These are phyloP conservation scores for Sthenelais limicola DNA, from an alignment of 2,888 invertebrate genomes.

Conservation along the genomic window DNA sequence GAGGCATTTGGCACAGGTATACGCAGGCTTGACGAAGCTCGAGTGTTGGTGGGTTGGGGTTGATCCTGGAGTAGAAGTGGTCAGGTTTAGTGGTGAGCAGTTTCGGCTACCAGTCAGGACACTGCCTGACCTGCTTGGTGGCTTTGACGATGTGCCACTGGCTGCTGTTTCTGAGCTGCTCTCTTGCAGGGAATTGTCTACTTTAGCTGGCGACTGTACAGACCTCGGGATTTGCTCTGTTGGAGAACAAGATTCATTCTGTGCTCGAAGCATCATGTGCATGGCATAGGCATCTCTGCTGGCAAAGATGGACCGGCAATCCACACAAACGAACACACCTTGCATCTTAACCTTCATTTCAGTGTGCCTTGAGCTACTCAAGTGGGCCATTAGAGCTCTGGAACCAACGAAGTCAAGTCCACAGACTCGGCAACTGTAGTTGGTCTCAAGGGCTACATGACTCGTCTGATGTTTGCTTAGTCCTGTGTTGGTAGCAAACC, in stretches of 20 bases:
- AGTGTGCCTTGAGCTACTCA: slow-evolving; percentile 51
- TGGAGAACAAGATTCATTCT: slow-evolving; percentile 59
- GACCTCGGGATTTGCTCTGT: not conserved
- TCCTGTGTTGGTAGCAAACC: slow-evolving; percentile 52
- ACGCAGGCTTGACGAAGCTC: slow-evolving; percentile 5
- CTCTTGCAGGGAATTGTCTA: not conserved
- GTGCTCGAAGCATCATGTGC: slow-evolving; percentile 72
- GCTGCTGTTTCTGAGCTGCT: slow-evolving; percentile 14
- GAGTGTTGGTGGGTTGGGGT: not conserved
- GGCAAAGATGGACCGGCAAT: slow-evolving; percentile 67
- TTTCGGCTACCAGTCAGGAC: slow-evolving; percentile 7
- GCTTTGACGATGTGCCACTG: slow-evolving; percentile 7
- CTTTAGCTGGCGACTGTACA: slow-evolving; percentile 12
- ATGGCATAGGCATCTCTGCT: slow-evolving; percentile 71
- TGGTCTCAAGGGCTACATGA: slow-evolving; percentile 46
- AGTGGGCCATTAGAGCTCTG: slow-evolving; percentile 51
- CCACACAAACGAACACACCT: slow-evolving; percentile 67
- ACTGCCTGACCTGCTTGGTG: slow-evolving; percentile 30
- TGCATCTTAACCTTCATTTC: slow-evolving; percentile 56
- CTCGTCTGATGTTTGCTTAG: slow-evolving; percentile 48
- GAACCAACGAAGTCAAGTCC: slow-evolving; percentile 48
- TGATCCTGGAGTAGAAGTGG: not conserved
- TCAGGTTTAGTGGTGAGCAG: not conserved
- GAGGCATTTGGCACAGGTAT: slow-evolving; percentile 54
- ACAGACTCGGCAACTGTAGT: slow-evolving; percentile 53